A percentile compares a stretch with the other conserved stretches of the same genome.
Conservation (phyloP, 1,140 invertebrate genomes). For the Drosophila sturtevanti region DNA sequence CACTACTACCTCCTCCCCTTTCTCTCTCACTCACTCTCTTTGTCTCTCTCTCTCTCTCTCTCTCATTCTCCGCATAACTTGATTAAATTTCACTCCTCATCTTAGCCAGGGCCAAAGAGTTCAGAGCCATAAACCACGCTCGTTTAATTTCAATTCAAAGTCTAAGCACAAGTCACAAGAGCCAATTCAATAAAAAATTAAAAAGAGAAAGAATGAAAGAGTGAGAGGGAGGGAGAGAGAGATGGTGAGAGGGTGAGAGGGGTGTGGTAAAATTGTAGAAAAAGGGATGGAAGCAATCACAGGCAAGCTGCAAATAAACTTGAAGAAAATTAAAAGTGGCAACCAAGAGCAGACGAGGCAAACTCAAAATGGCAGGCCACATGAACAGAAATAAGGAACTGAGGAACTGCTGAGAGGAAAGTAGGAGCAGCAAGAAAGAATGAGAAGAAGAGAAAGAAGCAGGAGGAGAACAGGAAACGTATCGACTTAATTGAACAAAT, state of each 20-base stretch:
- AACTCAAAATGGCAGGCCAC: conserved; percentile 59
- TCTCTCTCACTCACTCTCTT: too few species aligned
- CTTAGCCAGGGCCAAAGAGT: conserved; percentile 42
- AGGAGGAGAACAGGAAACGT: conserved; percentile 44
- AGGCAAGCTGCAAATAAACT: conserved; percentile 75
- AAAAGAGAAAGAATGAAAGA: conserved; percentile 44
- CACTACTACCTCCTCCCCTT: conserved; percentile 11
- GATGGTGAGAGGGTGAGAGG: neutral
- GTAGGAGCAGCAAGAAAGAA: neutral
- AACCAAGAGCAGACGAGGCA: conserved; percentile 56
- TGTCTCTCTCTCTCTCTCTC: neutral
- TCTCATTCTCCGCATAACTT: conserved; percentile 52
- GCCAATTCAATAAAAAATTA: conserved; percentile 78
- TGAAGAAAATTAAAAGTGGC: conserved; percentile 81
- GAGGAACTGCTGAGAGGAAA: neutral
- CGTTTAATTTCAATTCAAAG: conserved; percentile 80
- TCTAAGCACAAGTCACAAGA: conserved; percentile 73
- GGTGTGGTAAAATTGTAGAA: conserved; percentile 13
- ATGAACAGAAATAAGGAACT: too few species aligned
- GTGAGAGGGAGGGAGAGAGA: conserved; percentile 18
- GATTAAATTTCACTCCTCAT: conserved; percentile 74
- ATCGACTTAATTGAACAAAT: conserved; percentile 81
- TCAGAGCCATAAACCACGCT: conserved; percentile 72
- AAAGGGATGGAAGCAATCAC: conserved; percentile 66
- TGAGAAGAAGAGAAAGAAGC: too few species aligned